A percentile compares a stretch with the other conserved stretches of the same genome.
Conservation (phyloP, 2,113 vertebrate genomes). For the Gavia stellata region DNA sequence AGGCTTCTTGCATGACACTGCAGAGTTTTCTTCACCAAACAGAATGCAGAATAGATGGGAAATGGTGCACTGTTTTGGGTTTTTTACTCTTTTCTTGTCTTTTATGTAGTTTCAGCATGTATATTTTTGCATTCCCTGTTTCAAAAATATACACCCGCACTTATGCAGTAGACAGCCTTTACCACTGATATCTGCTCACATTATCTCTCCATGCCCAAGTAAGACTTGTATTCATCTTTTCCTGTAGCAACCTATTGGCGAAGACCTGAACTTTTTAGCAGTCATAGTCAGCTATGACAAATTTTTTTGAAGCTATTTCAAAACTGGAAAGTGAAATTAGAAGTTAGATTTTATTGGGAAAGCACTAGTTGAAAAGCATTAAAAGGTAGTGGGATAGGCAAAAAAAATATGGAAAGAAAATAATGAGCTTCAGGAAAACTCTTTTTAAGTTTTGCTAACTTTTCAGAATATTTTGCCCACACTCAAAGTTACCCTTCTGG, state of each 20-base stretch:
- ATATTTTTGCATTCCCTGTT: not conserved
- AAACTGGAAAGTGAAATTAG: not conserved
- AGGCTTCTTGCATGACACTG: not conserved
- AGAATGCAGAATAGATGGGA: not conserved
- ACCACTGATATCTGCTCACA: accelerated
- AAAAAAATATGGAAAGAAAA: not conserved
- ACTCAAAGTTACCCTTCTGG: not conserved
- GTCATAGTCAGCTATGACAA: not conserved
- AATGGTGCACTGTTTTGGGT: not conserved
- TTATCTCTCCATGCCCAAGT: not conserved
- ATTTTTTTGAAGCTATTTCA: not conserved
- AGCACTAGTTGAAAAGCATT: not conserved
- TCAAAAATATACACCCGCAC: not conserved
- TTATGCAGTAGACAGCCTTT: not conserved
- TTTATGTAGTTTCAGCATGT: not conserved
- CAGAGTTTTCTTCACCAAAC: not conserved
- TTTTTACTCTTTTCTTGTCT: not conserved
- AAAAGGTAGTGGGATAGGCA: not conserved
- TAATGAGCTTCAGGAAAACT: not conserved
- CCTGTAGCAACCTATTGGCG: not conserved
- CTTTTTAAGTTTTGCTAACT: not conserved
- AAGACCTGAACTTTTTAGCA: not conserved
- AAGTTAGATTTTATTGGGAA: not conserved
- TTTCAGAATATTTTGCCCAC: not conserved
- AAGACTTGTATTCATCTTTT: not conserved